Conservation (phyloP, 2,113 vertebrate genomes). For the Empidonax alnorum region DNA sequence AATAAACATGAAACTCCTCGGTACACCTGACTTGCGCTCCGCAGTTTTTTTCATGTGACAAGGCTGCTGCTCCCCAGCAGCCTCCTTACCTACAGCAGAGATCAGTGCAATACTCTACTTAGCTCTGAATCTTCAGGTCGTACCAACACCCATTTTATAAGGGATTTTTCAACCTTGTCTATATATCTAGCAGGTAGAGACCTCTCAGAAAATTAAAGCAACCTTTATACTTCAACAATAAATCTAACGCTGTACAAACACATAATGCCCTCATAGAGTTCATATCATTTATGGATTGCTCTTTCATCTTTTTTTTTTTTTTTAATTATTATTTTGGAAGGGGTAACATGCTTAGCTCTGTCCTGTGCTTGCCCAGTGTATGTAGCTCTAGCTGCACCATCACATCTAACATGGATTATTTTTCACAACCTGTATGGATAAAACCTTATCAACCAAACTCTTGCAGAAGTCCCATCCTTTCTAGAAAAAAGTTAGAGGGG, state of each 20-base stretch:
- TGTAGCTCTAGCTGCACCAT: background rate
- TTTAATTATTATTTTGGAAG: background rate
- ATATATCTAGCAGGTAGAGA: background rate
- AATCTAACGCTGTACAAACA: background rate
- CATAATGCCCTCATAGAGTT: background rate
- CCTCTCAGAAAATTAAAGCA: constrained; percentile 14
- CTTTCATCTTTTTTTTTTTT: background rate
- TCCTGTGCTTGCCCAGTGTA: background rate
- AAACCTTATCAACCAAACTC: background rate
- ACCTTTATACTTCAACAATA: background rate
- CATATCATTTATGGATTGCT: background rate
- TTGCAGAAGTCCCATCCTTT: background rate
- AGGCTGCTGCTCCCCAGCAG: constrained; percentile 21
- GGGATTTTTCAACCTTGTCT: background rate
- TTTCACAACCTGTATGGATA: background rate
- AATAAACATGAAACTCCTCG: background rate
- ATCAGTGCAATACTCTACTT: constrained; percentile 19
- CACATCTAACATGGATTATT: background rate
- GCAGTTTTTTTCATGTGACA: background rate
- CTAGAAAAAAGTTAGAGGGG: background rate
- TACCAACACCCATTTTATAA: background rate
- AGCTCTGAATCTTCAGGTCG: background rate
- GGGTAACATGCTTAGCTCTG: background rate
- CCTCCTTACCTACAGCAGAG: background rate
- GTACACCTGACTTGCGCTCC: background rate